A percentile compares a stretch with the other conserved stretches of the same genome.
These are phyloP conservation scores for Ophion ellenae DNA, from an alignment of 2,888 invertebrate genomes.

Conservation along the genomic window DNA sequence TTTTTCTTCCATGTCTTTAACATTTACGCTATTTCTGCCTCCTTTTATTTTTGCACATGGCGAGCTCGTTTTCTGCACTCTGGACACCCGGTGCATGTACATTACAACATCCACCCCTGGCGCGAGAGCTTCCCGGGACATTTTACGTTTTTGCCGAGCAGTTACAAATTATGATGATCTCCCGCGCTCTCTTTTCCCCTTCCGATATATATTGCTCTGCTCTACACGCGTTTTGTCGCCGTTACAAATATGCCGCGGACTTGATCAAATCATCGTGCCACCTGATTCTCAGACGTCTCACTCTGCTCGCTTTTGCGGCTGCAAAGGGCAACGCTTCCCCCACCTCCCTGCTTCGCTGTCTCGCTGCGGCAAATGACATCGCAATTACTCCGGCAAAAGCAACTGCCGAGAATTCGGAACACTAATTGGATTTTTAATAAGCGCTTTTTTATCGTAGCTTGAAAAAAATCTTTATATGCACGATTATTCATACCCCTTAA, in stretches of 20 bases:
- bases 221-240: slow-evolving; percentile 59
- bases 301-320: slow-evolving; percentile 5
- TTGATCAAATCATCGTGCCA: slow-evolving; percentile 80
- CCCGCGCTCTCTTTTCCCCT: slow-evolving; percentile 23
- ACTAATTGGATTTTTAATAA: not conserved
- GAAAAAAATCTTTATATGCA: not conserved
- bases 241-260: slow-evolving; percentile 62
- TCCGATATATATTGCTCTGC: slow-evolving; percentile 17
- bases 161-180: slow-evolving; percentile 82
- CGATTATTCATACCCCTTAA: not conserved
- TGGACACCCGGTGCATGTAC: slow-evolving; percentile 37
- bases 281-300: slow-evolving; percentile 75
- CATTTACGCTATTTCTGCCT: no score
- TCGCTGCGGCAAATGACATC: not conserved
- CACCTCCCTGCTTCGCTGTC: not conserved
- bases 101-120: slow-evolving; percentile 65
- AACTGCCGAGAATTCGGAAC: not conserved
- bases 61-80: not conserved
- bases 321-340: not conserved
- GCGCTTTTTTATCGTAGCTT: not conserved
- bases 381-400: not conserved
- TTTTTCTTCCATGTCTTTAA: no score
- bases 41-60: not conserved
- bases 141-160: slow-evolving; percentile 76
- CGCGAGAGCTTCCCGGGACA: slow-evolving; percentile 52